Evolutionary conservation across 2,797 vertebrate genomes (phyloP), one percentile per base, ranked within the genome.

Genomic region (Sarcoramphus papa): DNA sequence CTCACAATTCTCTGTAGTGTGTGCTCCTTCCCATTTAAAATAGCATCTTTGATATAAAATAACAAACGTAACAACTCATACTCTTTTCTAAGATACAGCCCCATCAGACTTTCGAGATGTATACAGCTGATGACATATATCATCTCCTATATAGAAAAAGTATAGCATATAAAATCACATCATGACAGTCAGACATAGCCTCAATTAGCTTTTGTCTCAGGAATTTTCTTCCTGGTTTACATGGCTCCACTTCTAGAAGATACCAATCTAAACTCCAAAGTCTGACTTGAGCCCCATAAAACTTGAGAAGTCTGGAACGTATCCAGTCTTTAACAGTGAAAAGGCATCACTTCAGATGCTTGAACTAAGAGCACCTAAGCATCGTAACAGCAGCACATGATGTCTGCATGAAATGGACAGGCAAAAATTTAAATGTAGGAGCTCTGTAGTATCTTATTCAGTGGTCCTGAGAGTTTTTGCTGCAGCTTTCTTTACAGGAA

Each of bases 401-500:
- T 1, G 19, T 1, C 4, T 0, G 35, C 41, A 37, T 4, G 67
- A 48, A 54, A 24, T 0, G 31, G 60, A 10, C 0, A 18, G 40
- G 73, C 50, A 28, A n/a, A 59, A 70, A 68, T 47, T 23, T 17
- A n/a, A 40, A 37, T 8, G 17, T 7, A 23, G 60, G n/a, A 92
- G 87, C 89, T 35, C 28, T 15, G 80, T 9, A 78, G 57, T 6
- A 1, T 60, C 62, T 78, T 37, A 3, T 7, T 70, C 88, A 51
- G 72, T 43, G 50, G 76, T 67, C 69, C 81, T 28, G 67, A 85
- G 64, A 77, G 92, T 16, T 86, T 85, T 37, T 69, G 90, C 89
- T 31, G 82, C 94, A 92, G 95, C 86, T 91, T 88, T 94, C 92
- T 59, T 69, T 33, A 77, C 96, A 97, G 98, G 97, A 98, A 98